Percentiles rank a stretch among this genome's conserved stretches.
Evolutionary conservation across 2,797 vertebrate species (phyloP).

Genomic region (Notolabrus celidotus): DNA sequence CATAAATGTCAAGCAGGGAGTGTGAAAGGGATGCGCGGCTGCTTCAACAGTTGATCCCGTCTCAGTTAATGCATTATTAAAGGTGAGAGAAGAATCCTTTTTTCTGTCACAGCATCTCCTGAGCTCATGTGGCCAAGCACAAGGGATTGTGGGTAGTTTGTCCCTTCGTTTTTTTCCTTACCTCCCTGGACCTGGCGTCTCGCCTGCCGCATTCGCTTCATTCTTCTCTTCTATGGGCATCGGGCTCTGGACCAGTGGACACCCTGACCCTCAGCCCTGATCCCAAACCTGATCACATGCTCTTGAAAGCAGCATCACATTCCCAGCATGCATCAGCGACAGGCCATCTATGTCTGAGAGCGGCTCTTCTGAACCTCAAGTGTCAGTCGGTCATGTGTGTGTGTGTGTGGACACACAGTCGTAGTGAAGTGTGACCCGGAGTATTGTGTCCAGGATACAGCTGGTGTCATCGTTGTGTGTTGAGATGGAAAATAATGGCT

Average conservation of each 20-base stretch:
- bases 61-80: constrained; percentile 68
- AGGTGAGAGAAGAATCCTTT: constrained; percentile 38
- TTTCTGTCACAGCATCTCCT: constrained; percentile 16
- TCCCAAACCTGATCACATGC: constrained; percentile 40
- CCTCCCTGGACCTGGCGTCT: constrained; percentile 32
- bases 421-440: constrained; percentile 49
- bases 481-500: constrained; percentile 37
- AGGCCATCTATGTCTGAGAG: constrained; percentile 38
- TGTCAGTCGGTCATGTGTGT: constrained; percentile 21
- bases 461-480: constrained; percentile 44
- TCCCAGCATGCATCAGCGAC: constrained; percentile 70
- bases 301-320: constrained; percentile 19
- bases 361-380: background rate
- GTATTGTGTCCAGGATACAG: constrained; percentile 60
- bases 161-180: constrained; percentile 10
- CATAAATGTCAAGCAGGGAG: constrained; percentile 47
- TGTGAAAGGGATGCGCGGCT: constrained; percentile 33
- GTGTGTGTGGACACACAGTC: too few species aligned
- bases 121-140: constrained; percentile 50
- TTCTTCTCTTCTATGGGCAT: constrained; percentile 73
- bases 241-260: constrained; percentile 56
- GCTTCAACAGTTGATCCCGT: constrained; percentile 53
- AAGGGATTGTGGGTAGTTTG: constrained; percentile 50
- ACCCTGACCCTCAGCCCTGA: constrained; percentile 45
- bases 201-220: constrained; percentile 16